These are phyloP conservation scores for Drosophila affinis DNA, from an alignment of 2,888 invertebrate genomes.

Conservation along the genomic window DNA sequence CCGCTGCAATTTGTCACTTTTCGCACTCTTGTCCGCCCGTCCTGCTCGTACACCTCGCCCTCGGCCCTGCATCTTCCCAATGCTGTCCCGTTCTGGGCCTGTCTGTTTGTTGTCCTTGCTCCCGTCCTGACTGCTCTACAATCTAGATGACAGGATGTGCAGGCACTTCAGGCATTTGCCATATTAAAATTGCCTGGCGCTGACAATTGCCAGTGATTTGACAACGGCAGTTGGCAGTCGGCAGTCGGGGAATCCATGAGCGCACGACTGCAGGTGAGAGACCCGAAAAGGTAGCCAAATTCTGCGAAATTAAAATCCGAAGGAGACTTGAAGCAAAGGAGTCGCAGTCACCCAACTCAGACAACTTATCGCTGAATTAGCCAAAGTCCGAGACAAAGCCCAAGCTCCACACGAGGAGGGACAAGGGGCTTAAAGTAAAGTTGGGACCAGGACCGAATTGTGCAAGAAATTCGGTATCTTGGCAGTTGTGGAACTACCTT, in stretches of 20 bases:
- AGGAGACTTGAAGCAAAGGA: conserved; percentile 4
- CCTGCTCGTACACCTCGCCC: conserved; percentile 37
- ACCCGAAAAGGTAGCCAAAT: conserved; percentile 3
- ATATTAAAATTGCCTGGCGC: conserved; percentile 56
- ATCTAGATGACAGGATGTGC: conserved; percentile 33
- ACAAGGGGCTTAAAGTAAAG: conserved; percentile 12
- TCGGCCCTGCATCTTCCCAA: conserved; percentile 6
- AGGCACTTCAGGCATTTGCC: conserved; percentile 47
- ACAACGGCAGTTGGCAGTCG: conserved; percentile 3
- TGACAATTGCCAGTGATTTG: conserved; percentile 55
- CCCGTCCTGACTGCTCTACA: neutral
- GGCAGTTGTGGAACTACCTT: neutral
- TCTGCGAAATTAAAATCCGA: conserved; percentile 40
- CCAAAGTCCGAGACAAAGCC: conserved; percentile 25
- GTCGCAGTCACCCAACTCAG: conserved; percentile 47
- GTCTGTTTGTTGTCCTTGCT: conserved; percentile 18
- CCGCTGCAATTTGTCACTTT: conserved; percentile 72
- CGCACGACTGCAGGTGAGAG: conserved; percentile 34
- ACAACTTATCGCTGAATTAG: conserved; percentile 68
- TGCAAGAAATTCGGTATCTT: neutral
- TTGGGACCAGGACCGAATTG: conserved; percentile 3
- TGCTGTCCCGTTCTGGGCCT: neutral
- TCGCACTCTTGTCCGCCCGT: conserved; percentile 55
- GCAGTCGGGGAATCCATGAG: conserved; percentile 38
- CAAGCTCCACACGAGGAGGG: conserved; percentile 28